Conservation (phyloP, 2,797 vertebrate genomes). For the Trachops cirrhosus region DNA sequence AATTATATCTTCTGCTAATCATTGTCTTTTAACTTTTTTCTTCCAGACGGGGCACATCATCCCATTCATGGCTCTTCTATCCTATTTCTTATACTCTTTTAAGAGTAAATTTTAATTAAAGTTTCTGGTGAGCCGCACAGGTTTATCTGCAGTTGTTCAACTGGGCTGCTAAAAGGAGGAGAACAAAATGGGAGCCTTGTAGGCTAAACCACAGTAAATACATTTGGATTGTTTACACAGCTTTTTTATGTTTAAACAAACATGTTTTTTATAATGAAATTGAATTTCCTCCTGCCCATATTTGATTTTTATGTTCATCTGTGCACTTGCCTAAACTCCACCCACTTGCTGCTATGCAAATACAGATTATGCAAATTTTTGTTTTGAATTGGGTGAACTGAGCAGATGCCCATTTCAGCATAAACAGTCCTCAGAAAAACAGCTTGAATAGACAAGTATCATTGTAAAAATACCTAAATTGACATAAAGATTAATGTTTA, state of each 20-base stretch:
- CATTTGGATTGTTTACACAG: constrained; percentile 76
- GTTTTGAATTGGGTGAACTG: constrained; percentile 81
- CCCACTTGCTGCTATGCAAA: constrained; percentile 85
- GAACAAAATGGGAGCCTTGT: constrained; percentile 67
- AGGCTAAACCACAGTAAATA: constrained; percentile 68
- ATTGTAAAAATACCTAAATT: constrained; percentile 77
- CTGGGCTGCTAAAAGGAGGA: constrained; percentile 56
- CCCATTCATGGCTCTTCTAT: not conserved
- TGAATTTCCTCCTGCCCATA: constrained; percentile 82
- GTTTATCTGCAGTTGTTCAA: constrained; percentile 53
- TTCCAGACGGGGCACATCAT: not conserved
- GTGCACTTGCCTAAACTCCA: constrained; percentile 82
- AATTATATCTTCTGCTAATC: not conserved
- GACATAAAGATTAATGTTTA: constrained; percentile 71
- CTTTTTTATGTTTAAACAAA: constrained; percentile 83
- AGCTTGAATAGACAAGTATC: constrained; percentile 72
- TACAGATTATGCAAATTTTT: constrained; percentile 86
- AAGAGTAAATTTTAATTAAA: constrained; percentile 56
- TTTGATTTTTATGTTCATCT: constrained; percentile 88
- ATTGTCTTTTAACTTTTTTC: not conserved
- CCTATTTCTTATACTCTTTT: constrained; percentile 49
- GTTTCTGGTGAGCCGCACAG: constrained; percentile 58
- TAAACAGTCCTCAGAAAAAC: constrained; percentile 81
- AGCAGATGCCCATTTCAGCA: constrained; percentile 83
- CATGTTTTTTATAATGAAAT: constrained; percentile 84